These are phyloP conservation scores for Muraenolepis orangiensis DNA, from an alignment of 2,797 vertebrate genomes.

Conservation along the genomic window DNA sequence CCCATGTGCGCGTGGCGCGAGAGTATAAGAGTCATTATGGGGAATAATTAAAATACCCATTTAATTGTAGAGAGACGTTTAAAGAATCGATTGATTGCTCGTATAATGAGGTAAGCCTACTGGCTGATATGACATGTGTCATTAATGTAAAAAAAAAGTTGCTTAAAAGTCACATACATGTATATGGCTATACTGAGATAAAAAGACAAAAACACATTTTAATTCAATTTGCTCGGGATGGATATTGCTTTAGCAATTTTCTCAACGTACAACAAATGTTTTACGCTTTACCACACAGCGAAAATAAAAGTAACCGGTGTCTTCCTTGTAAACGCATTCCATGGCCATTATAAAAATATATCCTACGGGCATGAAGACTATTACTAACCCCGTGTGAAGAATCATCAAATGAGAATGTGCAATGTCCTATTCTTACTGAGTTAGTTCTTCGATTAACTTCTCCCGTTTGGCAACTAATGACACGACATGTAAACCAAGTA, in stretches of 20 bases:
- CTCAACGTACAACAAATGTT: too few species aligned
- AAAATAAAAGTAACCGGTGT: too few species aligned
- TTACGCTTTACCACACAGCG: too few species aligned
- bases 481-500: neutral
- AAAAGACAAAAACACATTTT: too few species aligned
- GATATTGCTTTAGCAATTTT: neutral
- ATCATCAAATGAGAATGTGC: neutral
- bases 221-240: too few species aligned
- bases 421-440: neutral
- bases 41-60: too few species aligned
- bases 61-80: too few species aligned
- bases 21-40: too few species aligned
- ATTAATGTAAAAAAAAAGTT: too few species aligned
- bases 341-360: neutral
- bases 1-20: too few species aligned
- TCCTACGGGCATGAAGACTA: neutral
- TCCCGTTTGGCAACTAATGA: neutral
- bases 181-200: too few species aligned
- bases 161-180: neutral
- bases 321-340: neutral
- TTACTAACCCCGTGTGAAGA: neutral
- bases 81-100: too few species aligned
- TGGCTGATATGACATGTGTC: neutral
- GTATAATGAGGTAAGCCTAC: neutral
- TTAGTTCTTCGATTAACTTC: neutral